These are phyloP conservation scores for Larimichthys polyactis DNA, from an alignment of 2,113 vertebrate genomes.

Conservation along the genomic window DNA sequence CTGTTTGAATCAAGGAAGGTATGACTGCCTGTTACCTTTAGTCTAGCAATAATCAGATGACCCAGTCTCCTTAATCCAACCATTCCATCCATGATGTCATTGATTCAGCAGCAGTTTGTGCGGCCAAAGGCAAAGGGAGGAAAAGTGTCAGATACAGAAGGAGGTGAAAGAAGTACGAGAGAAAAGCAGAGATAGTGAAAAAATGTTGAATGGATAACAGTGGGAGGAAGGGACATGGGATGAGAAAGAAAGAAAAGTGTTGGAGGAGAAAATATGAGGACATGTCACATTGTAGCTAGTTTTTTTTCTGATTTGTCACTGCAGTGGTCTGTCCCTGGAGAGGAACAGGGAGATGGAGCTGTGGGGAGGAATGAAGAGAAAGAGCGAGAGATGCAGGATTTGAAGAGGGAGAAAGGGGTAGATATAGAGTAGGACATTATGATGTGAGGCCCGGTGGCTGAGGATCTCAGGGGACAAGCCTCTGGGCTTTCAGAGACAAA, in stretches of 20 bases:
- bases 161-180: constrained; percentile 31
- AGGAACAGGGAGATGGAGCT: constrained; percentile 30
- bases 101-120: constrained; percentile 43
- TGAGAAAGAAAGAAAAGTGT: constrained; percentile 13
- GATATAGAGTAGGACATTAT: constrained; percentile 49
- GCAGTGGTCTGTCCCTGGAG: constrained; percentile 32
- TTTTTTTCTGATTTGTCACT: constrained; percentile 55
- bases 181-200: constrained; percentile 4
- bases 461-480: constrained; percentile 60
- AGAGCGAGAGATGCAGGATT: constrained; percentile 22
- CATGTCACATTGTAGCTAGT: constrained; percentile 39
- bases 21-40: too few species aligned
- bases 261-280: constrained; percentile 48
- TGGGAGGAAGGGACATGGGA: neutral
- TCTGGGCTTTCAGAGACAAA: constrained; percentile 73
- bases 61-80: neutral
- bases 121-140: constrained; percentile 13
- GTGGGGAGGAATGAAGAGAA: constrained; percentile 13
- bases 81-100: constrained; percentile 26
- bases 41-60: too few species aligned
- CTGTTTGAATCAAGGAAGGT: too few species aligned
- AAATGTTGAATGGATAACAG: constrained; percentile 27
- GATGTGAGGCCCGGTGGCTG: constrained; percentile 52
- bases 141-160: neutral
- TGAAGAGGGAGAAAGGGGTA: constrained; percentile 45